These are phyloP conservation scores for Leptinotarsa juncta DNA, from an alignment of 2,888 invertebrate genomes.

Conservation along the genomic window DNA sequence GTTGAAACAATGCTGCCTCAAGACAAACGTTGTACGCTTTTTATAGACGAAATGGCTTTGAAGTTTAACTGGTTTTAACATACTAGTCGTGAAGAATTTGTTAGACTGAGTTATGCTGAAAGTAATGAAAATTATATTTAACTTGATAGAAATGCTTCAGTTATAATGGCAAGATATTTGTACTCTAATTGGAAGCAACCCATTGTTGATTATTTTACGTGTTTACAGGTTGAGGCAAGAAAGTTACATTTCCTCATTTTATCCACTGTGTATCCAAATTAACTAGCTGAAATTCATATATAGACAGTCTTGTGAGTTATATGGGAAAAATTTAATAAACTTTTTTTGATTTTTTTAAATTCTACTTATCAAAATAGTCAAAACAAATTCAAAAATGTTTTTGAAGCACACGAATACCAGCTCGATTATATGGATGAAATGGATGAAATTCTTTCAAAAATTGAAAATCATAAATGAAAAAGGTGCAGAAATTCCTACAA, in stretches of 20 bases:
- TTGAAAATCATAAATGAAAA: too few relatives aligned
- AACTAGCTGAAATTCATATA: neutral
- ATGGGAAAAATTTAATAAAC: too few relatives aligned
- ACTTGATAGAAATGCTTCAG: constrained; percentile 33
- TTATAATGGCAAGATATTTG: constrained; percentile 25
- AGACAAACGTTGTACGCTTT: constrained; percentile 32
- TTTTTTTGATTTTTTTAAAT: too few relatives aligned
- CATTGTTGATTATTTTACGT: constrained; percentile 38
- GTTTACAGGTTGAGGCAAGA: constrained; percentile 27
- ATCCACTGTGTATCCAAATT: constrained; percentile 29
- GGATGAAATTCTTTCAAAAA: too few relatives aligned
- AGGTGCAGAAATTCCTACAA: too few relatives aligned
- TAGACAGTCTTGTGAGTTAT: constrained; percentile 29
- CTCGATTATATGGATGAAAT: neutral
- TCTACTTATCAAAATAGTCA: neutral
- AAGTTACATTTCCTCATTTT: constrained; percentile 25
- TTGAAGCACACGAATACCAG: neutral
- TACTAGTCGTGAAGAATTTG: constrained; percentile 31
- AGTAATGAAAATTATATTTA: neutral
- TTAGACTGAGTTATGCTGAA: constrained; percentile 26
- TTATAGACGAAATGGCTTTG: constrained; percentile 35
- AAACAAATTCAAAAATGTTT: constrained; percentile 1
- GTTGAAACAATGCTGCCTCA: constrained; percentile 53
- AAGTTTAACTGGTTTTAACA: constrained; percentile 36
- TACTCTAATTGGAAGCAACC: constrained; percentile 31